Evolutionary conservation across 37 sponge, comb jelly and placozoan species (phyloP).

Genomic region (Cladorhizidae sp.): DNA sequence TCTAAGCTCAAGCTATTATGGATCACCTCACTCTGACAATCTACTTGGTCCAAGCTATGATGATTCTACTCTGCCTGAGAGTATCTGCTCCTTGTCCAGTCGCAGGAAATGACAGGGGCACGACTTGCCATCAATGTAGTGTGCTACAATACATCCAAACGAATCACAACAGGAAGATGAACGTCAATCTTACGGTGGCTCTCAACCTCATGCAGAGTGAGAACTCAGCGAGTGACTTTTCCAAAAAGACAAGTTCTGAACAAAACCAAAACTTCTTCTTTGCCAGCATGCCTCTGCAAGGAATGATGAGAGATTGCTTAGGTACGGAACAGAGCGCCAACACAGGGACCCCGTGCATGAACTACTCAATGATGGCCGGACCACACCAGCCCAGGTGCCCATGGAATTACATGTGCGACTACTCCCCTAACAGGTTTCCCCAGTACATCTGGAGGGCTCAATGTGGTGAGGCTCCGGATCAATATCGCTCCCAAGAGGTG

Average conservation of each 20-base stretch:
- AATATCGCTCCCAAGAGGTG: not conserved
- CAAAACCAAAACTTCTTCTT: not conserved
- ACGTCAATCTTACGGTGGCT: not conserved
- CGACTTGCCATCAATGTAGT: not conserved
- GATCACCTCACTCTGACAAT: too few relatives aligned
- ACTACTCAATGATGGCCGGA: not conserved
- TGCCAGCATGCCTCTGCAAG: not conserved
- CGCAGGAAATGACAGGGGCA: not conserved
- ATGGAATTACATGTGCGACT: slow-evolving; percentile 23
- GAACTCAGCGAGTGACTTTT: not conserved
- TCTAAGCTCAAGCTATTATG: too few relatives aligned
- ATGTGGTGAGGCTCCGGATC: not conserved
- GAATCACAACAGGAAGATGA: not conserved
- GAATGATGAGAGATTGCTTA: not conserved
- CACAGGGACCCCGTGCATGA: not conserved
- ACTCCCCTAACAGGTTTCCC: slow-evolving; percentile 49
- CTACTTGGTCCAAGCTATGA: too few relatives aligned
- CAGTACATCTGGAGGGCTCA: slow-evolving; percentile 28
- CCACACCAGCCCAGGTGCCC: not conserved
- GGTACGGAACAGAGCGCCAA: not conserved
- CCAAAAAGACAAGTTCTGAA: not conserved
- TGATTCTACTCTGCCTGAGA: not conserved
- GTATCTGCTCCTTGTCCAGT: not conserved
- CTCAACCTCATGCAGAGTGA: not conserved
- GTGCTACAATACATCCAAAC: not conserved